Evolutionary conservation across 2,797 vertebrate genomes (phyloP), one percentile per base, ranked within the genome.

Genomic region (Rhinella marina): DNA sequence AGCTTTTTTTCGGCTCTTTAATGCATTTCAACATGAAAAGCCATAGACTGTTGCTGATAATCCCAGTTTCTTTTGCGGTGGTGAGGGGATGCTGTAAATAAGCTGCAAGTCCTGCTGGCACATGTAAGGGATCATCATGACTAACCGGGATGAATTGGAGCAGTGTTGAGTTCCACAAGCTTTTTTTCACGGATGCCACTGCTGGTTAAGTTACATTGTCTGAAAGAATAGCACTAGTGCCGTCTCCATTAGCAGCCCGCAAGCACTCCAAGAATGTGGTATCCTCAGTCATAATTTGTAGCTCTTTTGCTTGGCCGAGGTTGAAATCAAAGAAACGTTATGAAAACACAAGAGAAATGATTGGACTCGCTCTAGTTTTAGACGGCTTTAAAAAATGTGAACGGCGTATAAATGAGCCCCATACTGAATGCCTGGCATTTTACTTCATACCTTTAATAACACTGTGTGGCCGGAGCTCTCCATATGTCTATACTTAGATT

Each of bases 221-320:
- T 93, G 2, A 75, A 90, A 90, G 88, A 91, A 92, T 87, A 78
- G 54, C 92, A 91, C 82, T 90, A 92, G 90, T 88, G 27, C 76
- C 81, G 81, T 93, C 85, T 92, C 82, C 88, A 88, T 19, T 87
- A 86, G 87, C 76, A 91, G 81, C 90, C 82, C 64, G 75, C 82
- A 94, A 93, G 89, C 52, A 80, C 84, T 90, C 76, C 27, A 91
- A 89, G 90, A 93, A 93, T 92, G 82, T 72, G 73, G 86, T 88
- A 85, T 72, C 90, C 91, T 92, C 86, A 89, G 86, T 85, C 93
- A 91, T 91, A 90, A 93, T 92, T 90, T 90, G 85, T 90, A 87
- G 62, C 90, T 88, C 79, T 91, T 92, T 90, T 1, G 57, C 84
- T 93, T 92, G 86, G 88, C 4, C 12, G 79, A 84, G 27, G 77